Evolutionary conservation across 2,113 vertebrate species (phyloP), one percentile per base, ranked within the genome.

Genomic region (Onychostruthus taczanowskii): DNA sequence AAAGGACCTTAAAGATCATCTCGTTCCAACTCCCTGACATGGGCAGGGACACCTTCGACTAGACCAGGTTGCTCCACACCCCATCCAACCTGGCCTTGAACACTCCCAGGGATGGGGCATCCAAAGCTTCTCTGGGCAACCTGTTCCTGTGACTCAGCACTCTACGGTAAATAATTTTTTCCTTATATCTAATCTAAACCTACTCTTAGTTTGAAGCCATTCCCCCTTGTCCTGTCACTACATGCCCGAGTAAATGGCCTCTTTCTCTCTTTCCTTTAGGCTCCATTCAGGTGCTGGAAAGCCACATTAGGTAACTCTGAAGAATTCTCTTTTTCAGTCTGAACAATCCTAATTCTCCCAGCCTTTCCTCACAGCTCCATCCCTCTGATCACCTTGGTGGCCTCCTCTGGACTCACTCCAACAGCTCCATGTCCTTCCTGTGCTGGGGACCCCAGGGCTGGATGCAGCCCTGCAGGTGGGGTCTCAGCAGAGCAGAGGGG

Each of bases 331-430:
- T 58, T 31, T 50, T 10, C 17, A 44, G 86, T 11, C 59, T 58
- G 10, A 43, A 27, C 31, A 44, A 50, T 66, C 27, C 18, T 1
- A 37, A 7, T 20, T 73, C 6, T 19, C 37, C 50, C 27, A 33
- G 15, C 6, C 22, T 58, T 37, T 74, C 33, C 44, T 39, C 13
- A 13, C 2, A 33, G 17, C 10, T 67, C 18, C 44, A 44, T 20
- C 37, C 23, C 23, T 66, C 27, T 50, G 23, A 50, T 16, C 12
- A 28, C 11, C 27, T 44, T 66, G 2, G 16, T 44, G 59, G 2
- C 8, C 23, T 66, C 3, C 6, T 44, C 31, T 73, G 37, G 15
- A 8, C 35, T 50, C 0, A 0, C 11, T 58, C 50, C 14, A 43
- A 0, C 13, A 64, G 41, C 5, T 56, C 30, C 10, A 3, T 49